phyloP scores from a whole-genome alignment of 1,140 invertebrate species.

The Platyscapa corneri region DNA sequence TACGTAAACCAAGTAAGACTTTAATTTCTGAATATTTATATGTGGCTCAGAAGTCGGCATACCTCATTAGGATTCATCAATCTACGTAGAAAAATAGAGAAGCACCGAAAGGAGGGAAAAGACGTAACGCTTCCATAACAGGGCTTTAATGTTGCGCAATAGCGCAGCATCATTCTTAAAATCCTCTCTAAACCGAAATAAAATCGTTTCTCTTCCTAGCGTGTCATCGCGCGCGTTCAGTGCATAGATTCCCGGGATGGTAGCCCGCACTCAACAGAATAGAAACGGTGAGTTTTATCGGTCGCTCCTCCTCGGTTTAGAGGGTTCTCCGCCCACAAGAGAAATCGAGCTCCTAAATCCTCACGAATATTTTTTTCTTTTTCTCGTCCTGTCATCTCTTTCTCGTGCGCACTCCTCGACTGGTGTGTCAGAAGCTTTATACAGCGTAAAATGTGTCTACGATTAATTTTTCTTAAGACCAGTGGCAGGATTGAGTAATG shows the following conservation, averaged over 20 bases:
- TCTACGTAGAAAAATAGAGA: neutral
- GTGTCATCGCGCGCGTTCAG: conserved; percentile 26
- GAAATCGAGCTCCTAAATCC: conserved; percentile 45
- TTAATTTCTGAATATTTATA: conserved; percentile 24
- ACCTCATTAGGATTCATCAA: conserved; percentile 31
- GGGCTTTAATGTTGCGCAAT: conserved; percentile 30
- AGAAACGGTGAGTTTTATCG: conserved; percentile 30
- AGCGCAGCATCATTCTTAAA: neutral
- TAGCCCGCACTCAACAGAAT: neutral
- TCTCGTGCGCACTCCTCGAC: neutral
- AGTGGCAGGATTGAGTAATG: conserved; percentile 40
- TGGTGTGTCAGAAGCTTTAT: conserved; percentile 22
- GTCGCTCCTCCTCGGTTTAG: neutral
- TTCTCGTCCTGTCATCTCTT: conserved; percentile 21
- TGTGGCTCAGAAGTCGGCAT: neutral
- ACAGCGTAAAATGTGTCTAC: conserved; percentile 34
- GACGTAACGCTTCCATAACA: neutral
- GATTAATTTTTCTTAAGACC: conserved; percentile 52
- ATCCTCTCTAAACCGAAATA: neutral
- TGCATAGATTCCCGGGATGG: neutral
- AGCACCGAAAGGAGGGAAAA: neutral
- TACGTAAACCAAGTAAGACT: neutral
- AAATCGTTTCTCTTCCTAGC: conserved; percentile 25
- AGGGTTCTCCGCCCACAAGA: conserved; percentile 31
- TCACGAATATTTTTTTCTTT: conserved; percentile 29